These are phyloP conservation scores for Matsumyia berberina DNA, from an alignment of 2,888 invertebrate genomes.

Conservation along the genomic window DNA sequence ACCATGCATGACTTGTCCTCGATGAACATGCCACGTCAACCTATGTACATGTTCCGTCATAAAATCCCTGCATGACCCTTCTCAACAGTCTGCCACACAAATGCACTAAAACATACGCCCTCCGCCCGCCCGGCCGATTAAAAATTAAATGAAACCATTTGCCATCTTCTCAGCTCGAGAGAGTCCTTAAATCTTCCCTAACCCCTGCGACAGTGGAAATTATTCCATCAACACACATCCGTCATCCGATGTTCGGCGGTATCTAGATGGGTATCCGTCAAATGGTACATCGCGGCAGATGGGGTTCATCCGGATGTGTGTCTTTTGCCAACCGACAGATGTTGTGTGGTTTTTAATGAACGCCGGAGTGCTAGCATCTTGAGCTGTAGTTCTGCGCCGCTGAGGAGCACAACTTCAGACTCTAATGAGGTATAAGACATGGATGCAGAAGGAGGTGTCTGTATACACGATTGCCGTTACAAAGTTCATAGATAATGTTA, in stretches of 20 bases:
- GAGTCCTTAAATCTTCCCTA: conserved; percentile 34
- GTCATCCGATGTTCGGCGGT: conserved; percentile 14
- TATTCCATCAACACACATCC: conserved; percentile 33
- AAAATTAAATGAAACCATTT: conserved; percentile 51
- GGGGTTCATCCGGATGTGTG: conserved; percentile 47
- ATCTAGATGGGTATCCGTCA: conserved; percentile 28
- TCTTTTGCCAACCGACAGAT: conserved; percentile 23
- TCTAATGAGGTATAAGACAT: conserved; percentile 23
- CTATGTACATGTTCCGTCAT: neutral
- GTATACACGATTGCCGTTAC: conserved; percentile 28
- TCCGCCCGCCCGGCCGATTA: conserved; percentile 19
- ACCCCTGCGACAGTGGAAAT: neutral
- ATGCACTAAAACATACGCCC: conserved; percentile 5
- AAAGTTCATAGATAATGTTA: conserved; percentile 57
- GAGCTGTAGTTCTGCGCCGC: neutral
- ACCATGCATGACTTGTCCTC: neutral
- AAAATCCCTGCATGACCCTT: conserved; percentile 1
- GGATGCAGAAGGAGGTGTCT: neutral
- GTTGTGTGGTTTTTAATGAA: conserved; percentile 57
- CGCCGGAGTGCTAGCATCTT: too few relatives aligned
- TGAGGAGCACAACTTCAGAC: neutral
- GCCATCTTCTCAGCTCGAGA: neutral
- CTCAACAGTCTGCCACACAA: conserved; percentile 11
- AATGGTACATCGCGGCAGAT: conserved; percentile 59
- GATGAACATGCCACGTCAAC: neutral